phyloP scores from a whole-genome alignment of 2,113 vertebrate species.

The Camelus dromedarius region DNA sequence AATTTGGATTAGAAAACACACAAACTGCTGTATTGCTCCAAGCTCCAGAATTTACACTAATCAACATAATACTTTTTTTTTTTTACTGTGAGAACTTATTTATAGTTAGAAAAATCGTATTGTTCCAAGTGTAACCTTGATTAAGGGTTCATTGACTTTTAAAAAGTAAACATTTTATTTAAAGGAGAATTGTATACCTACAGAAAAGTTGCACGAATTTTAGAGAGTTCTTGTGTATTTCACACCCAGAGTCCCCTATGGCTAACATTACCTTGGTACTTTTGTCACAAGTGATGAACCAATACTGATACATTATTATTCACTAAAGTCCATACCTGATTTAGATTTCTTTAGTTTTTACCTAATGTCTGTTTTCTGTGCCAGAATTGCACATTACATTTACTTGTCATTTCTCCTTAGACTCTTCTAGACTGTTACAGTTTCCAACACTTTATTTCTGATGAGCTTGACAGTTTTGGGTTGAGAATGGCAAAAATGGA shows the following conservation, averaged over 20 bases:
- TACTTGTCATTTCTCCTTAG: neutral
- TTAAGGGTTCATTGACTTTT: neutral
- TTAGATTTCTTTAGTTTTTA: neutral
- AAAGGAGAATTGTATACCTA: neutral
- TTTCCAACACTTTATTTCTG: neutral
- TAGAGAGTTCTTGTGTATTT: neutral
- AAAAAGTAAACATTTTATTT: neutral
- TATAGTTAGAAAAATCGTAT: slow-evolving; percentile 21
- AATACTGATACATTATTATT: neutral
- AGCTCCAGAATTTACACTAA: neutral
- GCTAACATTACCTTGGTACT: neutral
- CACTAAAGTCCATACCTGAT: neutral
- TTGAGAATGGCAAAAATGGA: neutral
- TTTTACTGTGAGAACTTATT: neutral
- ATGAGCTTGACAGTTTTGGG: neutral
- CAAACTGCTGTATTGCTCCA: neutral
- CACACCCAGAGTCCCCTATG: neutral
- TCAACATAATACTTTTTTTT: neutral
- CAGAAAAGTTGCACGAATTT: neutral
- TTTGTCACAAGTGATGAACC: neutral
- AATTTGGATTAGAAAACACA: neutral
- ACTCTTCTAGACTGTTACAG: neutral
- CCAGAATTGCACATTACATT: neutral
- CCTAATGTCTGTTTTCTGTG: neutral
- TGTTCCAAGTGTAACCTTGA: slow-evolving; percentile 18